Percentiles rank a stretch among this genome's conserved stretches.
Evolutionary conservation across 2,888 invertebrate species (phyloP).

Genomic region (Agrochola circellaris): DNA sequence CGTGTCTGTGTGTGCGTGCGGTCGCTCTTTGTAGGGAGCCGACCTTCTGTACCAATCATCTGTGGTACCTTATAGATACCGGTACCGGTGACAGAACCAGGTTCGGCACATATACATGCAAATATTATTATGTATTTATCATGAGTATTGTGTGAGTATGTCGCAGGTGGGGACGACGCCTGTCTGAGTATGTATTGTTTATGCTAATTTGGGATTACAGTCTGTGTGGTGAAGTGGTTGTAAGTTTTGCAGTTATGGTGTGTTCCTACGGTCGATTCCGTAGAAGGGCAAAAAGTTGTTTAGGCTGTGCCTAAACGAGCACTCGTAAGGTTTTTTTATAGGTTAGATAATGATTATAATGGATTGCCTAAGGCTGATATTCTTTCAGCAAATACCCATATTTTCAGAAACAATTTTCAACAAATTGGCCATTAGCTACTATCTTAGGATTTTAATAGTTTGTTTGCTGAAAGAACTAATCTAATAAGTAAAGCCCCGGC

Average conservation of each 20-base stretch:
- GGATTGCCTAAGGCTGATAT: not conserved
- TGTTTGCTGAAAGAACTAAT: not conserved
- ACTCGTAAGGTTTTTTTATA: not conserved
- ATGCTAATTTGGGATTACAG: conserved; percentile 48
- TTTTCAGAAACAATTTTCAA: not conserved
- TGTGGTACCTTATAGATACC: not conserved
- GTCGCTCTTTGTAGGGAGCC: too few relatives aligned
- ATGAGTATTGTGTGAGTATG: conserved; percentile 49
- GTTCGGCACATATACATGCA: conserved; percentile 54
- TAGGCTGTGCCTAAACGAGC: not conserved
- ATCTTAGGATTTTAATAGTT: not conserved
- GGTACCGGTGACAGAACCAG: conserved; percentile 24
- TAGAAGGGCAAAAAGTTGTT: not conserved
- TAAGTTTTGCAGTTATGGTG: conserved; percentile 21
- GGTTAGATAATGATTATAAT: not conserved
- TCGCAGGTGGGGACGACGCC: conserved; percentile 43
- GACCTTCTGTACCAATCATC: conserved; percentile 16
- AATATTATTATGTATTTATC: conserved; percentile 57
- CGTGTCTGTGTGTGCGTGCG: not conserved
- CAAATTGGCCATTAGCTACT: not conserved
- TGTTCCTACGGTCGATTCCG: conserved; percentile 2
- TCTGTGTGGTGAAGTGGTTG: conserved; percentile 30
- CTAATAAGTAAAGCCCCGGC: not conserved
- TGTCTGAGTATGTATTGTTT: conserved; percentile 37
- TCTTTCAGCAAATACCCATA: not conserved